Conservation (phyloP, 1,140 invertebrate species). For the Pseudomyrmex pallidus region DNA sequence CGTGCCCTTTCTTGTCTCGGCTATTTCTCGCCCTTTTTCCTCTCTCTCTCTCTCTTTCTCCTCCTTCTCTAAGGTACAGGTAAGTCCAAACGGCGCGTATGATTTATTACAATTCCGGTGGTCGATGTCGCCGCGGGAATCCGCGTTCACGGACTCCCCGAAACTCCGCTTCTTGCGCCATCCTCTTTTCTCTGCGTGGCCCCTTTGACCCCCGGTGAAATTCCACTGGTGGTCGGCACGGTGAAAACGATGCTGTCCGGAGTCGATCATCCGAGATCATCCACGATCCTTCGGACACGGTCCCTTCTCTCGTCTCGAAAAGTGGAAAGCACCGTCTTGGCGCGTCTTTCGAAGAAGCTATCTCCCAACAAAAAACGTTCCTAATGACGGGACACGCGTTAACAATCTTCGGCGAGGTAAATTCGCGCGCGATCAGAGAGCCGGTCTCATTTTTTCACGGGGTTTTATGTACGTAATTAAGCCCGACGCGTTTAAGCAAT, state of each 20-base stretch:
- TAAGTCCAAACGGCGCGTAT: conserved; percentile 63
- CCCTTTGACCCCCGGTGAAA: conserved; percentile 13
- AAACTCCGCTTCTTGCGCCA: background rate
- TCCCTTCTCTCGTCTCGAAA: no score
- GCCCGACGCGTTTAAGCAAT: background rate
- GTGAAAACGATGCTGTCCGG: conserved; percentile 55
- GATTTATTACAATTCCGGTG: conserved; percentile 76
- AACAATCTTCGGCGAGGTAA: background rate
- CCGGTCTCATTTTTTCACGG: background rate
- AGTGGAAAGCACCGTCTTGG: no score
- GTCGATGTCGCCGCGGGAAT: conserved; percentile 66
- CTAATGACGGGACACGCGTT: background rate
- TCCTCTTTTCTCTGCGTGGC: background rate
- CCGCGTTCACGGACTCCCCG: conserved; percentile 22
- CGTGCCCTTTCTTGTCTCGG: conserved; percentile 68
- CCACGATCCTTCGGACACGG: no score
- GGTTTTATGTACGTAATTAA: background rate
- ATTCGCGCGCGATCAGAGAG: background rate
- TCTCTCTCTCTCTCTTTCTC: conserved; percentile 16
- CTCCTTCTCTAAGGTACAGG: background rate
- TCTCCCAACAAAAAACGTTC: no score
- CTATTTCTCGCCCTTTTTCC: conserved; percentile 37
- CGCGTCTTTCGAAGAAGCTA: no score
- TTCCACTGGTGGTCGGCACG: conserved; percentile 69
- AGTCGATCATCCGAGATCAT: conserved; percentile 63